Percentiles rank a stretch among this genome's conserved stretches.
Conservation (phyloP, 1,140 invertebrate species). For the Cydia amplana region DNA sequence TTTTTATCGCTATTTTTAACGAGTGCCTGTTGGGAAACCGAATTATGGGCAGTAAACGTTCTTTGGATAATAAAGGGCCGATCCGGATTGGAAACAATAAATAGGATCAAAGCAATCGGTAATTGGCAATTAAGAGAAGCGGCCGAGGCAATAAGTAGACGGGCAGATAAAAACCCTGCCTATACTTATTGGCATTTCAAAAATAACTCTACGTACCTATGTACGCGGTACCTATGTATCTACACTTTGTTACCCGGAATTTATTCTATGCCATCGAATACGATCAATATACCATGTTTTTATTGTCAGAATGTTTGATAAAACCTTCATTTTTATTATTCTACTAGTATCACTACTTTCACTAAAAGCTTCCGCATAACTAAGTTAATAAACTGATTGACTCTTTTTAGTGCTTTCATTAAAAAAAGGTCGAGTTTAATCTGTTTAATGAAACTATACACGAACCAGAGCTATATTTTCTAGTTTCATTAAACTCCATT, state of each 20-base stretch:
- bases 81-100: conserved; percentile 25
- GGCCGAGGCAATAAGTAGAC: conserved; percentile 10
- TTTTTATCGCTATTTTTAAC: conserved; percentile 31
- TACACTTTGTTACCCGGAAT: background rate
- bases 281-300: background rate
- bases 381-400: too few relatives aligned
- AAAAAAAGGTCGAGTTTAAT: too few relatives aligned
- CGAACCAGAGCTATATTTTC: too few relatives aligned
- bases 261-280: background rate
- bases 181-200: background rate
- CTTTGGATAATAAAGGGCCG: conserved; percentile 28
- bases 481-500: too few relatives aligned
- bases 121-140: conserved; percentile 31
- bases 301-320: too few relatives aligned
- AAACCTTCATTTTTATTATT: too few relatives aligned
- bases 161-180: background rate
- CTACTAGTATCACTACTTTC: too few relatives aligned
- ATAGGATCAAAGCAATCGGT: conserved; percentile 32
- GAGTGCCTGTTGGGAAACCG: conserved; percentile 19
- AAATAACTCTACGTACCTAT: conserved; percentile 14
- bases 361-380: too few relatives aligned
- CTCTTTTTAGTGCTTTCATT: too few relatives aligned
- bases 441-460: too few relatives aligned
- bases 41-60: conserved; percentile 31
- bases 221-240: too few relatives aligned